phyloP scores from a whole-genome alignment of 2,888 invertebrate species.

The Smittia sp. region DNA sequence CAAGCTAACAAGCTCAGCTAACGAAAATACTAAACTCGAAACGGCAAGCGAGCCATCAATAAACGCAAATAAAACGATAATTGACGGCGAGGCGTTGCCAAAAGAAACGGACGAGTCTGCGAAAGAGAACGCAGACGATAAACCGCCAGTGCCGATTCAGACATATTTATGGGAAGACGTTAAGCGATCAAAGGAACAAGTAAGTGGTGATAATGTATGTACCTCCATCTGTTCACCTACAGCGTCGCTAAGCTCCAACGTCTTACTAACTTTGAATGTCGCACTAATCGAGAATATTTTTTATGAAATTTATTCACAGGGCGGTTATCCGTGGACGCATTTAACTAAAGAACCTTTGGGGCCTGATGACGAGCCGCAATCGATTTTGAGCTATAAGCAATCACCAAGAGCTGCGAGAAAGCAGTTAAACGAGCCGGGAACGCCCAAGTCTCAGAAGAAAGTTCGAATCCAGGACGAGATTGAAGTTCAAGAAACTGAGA shows the following conservation, averaged over 20 bases:
- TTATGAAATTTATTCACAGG: constrained; percentile 49
- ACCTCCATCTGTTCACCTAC: not conserved
- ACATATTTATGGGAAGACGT: constrained; percentile 82
- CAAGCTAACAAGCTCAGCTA: constrained; percentile 48
- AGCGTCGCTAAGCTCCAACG: not conserved
- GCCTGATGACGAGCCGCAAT: constrained; percentile 53
- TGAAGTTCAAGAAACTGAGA: constrained; percentile 52
- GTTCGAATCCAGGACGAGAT: constrained; percentile 54
- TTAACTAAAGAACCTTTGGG: constrained; percentile 64
- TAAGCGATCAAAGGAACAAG: constrained; percentile 62
- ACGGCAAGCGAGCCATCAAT: constrained; percentile 52
- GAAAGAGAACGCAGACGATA: constrained; percentile 43
- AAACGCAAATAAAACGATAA: constrained; percentile 43
- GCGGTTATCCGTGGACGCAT: constrained; percentile 80
- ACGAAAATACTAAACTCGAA: constrained; percentile 44
- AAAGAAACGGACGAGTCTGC: constrained; percentile 46
- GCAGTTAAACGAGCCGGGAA: constrained; percentile 48
- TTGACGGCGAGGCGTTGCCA: constrained; percentile 48
- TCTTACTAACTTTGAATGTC: not conserved
- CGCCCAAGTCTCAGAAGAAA: constrained; percentile 53
- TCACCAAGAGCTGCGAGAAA: constrained; percentile 45
- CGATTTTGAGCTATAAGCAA: constrained; percentile 48
- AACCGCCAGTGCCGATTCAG: constrained; percentile 68
- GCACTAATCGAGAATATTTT: not conserved
- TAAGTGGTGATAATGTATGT: constrained; percentile 45